phyloP scores from a whole-genome alignment of 2,797 vertebrate genomes.

The Crocidura indochinensis region DNA sequence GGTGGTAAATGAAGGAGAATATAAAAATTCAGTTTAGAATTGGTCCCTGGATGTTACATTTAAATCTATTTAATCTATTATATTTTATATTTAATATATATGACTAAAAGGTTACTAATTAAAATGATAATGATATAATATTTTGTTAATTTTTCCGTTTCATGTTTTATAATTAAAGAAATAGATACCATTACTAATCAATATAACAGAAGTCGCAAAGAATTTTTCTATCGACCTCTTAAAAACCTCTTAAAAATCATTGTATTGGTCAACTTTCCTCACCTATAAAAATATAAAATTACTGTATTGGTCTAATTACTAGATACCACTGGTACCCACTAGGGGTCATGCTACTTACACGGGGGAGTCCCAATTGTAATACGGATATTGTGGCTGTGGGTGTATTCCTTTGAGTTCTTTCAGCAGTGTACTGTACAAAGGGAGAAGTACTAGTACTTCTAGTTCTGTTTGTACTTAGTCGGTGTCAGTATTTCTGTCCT shows the following conservation, averaged over 20 bases:
- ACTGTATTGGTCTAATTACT: neutral
- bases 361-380: slow-evolving; percentile 74
- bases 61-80: neutral
- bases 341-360: slow-evolving; percentile 79
- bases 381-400: neutral
- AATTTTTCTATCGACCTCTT: slow-evolving; percentile 10
- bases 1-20: slow-evolving; percentile 42
- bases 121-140: neutral
- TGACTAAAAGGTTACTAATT: neutral
- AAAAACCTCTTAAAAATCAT: neutral
- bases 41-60: slow-evolving; percentile 1
- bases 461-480: neutral
- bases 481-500: too few species aligned
- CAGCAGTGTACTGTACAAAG: neutral
- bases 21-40: neutral
- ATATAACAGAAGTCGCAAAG: neutral
- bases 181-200: neutral
- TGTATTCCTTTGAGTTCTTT: neutral
- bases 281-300: too few species aligned
- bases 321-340: slow-evolving; percentile 53
- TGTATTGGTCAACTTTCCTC: neutral
- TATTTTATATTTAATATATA: neutral
- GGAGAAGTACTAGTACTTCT: neutral
- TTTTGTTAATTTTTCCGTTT: slow-evolving; percentile 40
- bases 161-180: neutral